Evolutionary conservation across 1,140 invertebrate species (phyloP), one percentile per base, ranked within the genome.

Genomic region (Cherax quadricarinatus): DNA sequence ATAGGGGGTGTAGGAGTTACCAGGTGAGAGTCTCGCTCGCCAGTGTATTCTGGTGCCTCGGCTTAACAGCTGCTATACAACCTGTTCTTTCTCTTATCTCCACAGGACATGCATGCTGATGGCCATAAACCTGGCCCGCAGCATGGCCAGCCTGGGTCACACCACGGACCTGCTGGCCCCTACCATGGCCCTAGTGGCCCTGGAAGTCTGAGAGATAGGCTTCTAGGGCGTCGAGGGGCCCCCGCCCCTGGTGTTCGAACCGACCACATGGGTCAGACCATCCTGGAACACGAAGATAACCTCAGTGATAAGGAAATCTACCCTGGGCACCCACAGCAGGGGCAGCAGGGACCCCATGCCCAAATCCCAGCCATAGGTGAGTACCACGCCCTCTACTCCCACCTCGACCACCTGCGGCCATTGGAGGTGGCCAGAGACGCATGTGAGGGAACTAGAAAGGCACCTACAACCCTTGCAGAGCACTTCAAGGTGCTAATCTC

Each of bases 241-340:
- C 88, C 83, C 10, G 83, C 73, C 6, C 93, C 93, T 10, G 90
- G 85, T 12, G 79, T 86, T 10, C 75, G 91, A 84, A 88, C 88
- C 4, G 93, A 93, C 75, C 83, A 92, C 70, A 60, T 87, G 80
- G 94, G 94, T 21, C 94, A 95, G 93, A 92, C 94, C 41, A 96
- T 98, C 84, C 96, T 98, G 94, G 97, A 98, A 94, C 97, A 97
- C 92, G 97, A 98, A 91, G 98, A 98, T 95, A 98, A 98, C 95
- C 96, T 98, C 12, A 97, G 97, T 93, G 97, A 98, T 94, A 98
- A 98, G 94, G 97, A 98, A 95, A 97, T 98, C 94, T 96, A 96
- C 93, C 95, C 95, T 86, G 95, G 95, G 90, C 96, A 86, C 75
- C 53, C 9, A 57, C 86, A 93, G 70, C 93, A 89, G 78, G 92